Evolutionary conservation across 2,888 invertebrate genomes (phyloP).

Genomic region (Agrochola circellaris): DNA sequence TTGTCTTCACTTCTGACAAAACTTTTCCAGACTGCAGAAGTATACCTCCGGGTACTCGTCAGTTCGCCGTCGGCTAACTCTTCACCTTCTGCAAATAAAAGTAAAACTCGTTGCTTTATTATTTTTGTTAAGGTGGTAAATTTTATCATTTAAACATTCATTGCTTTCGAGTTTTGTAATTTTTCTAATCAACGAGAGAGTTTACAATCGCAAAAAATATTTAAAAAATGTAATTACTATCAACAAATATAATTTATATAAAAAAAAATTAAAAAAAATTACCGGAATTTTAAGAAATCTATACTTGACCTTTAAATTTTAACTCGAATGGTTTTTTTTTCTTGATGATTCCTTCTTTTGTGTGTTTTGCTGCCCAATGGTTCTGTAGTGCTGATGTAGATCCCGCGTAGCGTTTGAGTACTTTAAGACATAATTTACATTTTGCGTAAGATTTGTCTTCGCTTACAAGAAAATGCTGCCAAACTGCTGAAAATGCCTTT

Average conservation of each 20-base stretch:
- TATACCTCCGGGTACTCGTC: not conserved
- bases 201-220: not conserved
- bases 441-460: slow-evolving; percentile 26
- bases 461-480: slow-evolving; percentile 30
- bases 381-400: slow-evolving; percentile 28
- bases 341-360: not conserved
- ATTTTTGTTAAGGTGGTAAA: not conserved
- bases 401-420: slow-evolving; percentile 25
- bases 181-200: not conserved
- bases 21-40: slow-evolving; percentile 22
- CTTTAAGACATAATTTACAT: slow-evolving; percentile 40
- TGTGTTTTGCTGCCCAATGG: slow-evolving; percentile 23
- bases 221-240: not conserved
- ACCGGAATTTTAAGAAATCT: not conserved
- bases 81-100: not conserved
- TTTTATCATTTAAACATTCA: not conserved
- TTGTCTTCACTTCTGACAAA: slow-evolving; percentile 23
- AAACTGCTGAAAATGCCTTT: slow-evolving; percentile 25
- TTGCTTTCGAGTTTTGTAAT: not conserved
- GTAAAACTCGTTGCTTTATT: not conserved
- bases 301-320: slow-evolving; percentile 22
- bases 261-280: not conserved
- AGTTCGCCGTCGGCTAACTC: not conserved
- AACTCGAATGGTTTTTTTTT: slow-evolving; percentile 5
- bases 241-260: not conserved